Evolutionary conservation across 2,888 invertebrate genomes (phyloP).

Genomic region (Chymomyza amoena): DNA sequence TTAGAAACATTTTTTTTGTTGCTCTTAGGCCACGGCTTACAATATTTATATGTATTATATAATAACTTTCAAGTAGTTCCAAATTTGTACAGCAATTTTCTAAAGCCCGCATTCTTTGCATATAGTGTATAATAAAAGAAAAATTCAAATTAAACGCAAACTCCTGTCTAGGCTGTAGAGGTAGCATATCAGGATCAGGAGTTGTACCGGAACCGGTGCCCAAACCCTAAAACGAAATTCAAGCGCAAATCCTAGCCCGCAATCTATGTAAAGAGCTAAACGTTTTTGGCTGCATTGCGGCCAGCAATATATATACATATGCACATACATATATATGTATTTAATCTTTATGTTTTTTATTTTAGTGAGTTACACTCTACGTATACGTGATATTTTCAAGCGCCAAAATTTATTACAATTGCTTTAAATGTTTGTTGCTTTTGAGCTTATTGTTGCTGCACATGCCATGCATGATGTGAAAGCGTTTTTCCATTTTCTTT

Average conservation of each 20-base stretch:
- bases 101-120: no score
- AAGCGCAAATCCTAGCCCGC: not conserved
- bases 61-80: no score
- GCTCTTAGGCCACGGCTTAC: no score
- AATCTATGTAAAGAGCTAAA: conserved; percentile 11
- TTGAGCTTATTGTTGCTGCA: conserved; percentile 15
- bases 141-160: not conserved
- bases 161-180: not conserved
- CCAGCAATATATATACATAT: not conserved
- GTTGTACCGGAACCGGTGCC: not conserved
- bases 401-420: conserved; percentile 36
- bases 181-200: not conserved
- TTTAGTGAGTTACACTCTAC: conserved; percentile 28
- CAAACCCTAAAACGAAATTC: not conserved
- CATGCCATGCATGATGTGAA: not conserved
- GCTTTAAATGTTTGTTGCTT: not conserved
- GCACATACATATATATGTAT: no score
- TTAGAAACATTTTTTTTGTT: no score
- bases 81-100: no score
- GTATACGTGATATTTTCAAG: conserved; percentile 56
- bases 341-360: not conserved
- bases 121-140: not conserved
- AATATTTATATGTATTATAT: no score
- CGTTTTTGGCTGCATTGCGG: conserved; percentile 13
- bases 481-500: conserved; percentile 14